phyloP scores from a whole-genome alignment of 1,140 invertebrate species.

The Drosophila nikananu region DNA sequence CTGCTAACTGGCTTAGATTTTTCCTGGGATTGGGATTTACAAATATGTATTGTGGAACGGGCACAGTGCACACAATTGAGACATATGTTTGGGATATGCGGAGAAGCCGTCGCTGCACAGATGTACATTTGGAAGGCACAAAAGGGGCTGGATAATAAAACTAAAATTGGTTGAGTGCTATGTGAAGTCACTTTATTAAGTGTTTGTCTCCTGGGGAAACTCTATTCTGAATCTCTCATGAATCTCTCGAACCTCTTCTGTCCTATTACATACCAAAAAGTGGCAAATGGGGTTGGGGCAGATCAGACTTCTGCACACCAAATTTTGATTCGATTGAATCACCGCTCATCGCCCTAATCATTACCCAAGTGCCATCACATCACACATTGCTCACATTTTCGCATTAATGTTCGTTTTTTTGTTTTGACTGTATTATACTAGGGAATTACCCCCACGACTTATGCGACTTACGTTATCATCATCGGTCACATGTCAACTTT shows the following conservation, averaged over 20 bases:
- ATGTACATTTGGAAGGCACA: constrained; percentile 24
- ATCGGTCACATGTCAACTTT: constrained; percentile 49
- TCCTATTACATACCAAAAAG: constrained; percentile 7
- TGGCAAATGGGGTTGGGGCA: constrained; percentile 10
- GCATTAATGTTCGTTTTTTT: constrained; percentile 55
- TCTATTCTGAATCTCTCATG: neutral
- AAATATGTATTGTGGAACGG: constrained; percentile 28
- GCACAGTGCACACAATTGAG: constrained; percentile 74
- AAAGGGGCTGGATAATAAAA: constrained; percentile 37
- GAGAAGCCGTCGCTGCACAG: constrained; percentile 20
- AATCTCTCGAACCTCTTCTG: constrained; percentile 2
- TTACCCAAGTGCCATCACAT: constrained; percentile 64
- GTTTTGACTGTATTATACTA: constrained; percentile 61
- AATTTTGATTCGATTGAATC: constrained; percentile 56
- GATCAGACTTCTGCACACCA: constrained; percentile 12
- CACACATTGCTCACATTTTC: constrained; percentile 75
- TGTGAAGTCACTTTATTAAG: constrained; percentile 79
- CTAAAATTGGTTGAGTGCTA: constrained; percentile 67
- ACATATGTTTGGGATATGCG: constrained; percentile 75
- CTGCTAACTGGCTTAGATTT: constrained; percentile 32
- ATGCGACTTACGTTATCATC: constrained; percentile 30
- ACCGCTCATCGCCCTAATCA: constrained; percentile 65
- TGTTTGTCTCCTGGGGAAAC: constrained; percentile 63
- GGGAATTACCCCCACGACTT: constrained; percentile 45
- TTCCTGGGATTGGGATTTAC: constrained; percentile 12